phyloP scores from a whole-genome alignment of 1,140 invertebrate genomes.

The Caenorhabditis brenneri region DNA sequence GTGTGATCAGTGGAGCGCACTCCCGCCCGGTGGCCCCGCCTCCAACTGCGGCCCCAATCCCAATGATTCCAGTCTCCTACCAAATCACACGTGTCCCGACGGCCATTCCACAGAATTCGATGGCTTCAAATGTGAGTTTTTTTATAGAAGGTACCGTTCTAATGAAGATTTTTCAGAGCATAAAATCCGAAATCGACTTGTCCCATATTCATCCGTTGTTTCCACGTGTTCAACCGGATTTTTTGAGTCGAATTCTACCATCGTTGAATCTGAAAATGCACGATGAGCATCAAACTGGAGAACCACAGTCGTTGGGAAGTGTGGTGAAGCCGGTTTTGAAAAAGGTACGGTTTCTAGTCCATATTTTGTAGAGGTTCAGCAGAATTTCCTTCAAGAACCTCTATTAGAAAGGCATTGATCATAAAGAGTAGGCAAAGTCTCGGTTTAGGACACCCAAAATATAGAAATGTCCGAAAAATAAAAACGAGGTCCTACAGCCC shows the following conservation, averaged over 20 bases:
- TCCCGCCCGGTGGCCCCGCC: not conserved
- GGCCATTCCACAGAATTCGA: not conserved
- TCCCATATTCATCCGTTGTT: constrained; percentile 43
- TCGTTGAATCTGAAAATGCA: constrained; percentile 26
- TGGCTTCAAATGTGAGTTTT: constrained; percentile 8
- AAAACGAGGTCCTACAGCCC: too few relatives aligned
- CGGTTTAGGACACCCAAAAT: too few relatives aligned
- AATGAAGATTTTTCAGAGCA: not conserved
- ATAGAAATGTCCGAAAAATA: too few relatives aligned
- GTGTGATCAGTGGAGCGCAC: not conserved
- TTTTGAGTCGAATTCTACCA: constrained; percentile 26
- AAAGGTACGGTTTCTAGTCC: not conserved
- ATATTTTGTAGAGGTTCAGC: too few relatives aligned
- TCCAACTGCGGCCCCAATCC: not conserved
- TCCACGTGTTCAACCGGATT: constrained; percentile 41
- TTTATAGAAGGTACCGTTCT: not conserved
- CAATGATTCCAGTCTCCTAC: not conserved
- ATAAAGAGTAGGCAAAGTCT: too few relatives aligned
- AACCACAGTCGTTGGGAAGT: constrained; percentile 43
- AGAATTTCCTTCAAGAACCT: too few relatives aligned
- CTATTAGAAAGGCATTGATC: too few relatives aligned
- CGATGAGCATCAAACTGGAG: not conserved
- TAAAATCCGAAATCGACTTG: constrained; percentile 29
- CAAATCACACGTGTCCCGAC: not conserved
- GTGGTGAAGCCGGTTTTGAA: constrained; percentile 42